These are phyloP conservation scores for Catocala nupta DNA, from an alignment of 2,888 invertebrate genomes.

Conservation along the genomic window DNA sequence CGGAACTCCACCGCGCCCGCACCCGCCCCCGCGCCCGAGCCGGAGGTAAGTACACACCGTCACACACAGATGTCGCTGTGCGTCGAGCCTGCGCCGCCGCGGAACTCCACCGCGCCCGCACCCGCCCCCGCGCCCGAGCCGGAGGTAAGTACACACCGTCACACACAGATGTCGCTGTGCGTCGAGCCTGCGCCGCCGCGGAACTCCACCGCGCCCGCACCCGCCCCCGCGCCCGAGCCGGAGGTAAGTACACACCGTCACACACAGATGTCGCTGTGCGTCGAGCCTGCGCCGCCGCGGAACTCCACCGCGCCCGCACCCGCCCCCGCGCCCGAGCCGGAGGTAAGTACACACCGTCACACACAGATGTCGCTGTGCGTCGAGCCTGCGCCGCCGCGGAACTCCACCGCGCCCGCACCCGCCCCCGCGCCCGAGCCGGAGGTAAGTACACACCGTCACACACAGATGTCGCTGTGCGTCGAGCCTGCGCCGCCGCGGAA, in stretches of 20 bases:
- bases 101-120: constrained; percentile 22
- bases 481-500: constrained; percentile 14
- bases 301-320: background rate
- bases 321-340: background rate
- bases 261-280: background rate
- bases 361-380: background rate
- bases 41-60: constrained; percentile 34
- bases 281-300: constrained; percentile 2
- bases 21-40: constrained; percentile 24
- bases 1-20: constrained; percentile 31
- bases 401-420: background rate
- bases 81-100: constrained; percentile 70
- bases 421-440: background rate
- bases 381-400: background rate
- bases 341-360: background rate
- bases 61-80: constrained; percentile 26
- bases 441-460: background rate
- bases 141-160: background rate
- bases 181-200: constrained; percentile 19
- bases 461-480: constrained; percentile 30
- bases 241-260: background rate
- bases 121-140: background rate
- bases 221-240: background rate
- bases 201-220: background rate
- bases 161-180: constrained; percentile 3